These are phyloP conservation scores for Syrmaticus mikado DNA, from an alignment of 2,113 vertebrate genomes.

Conservation along the genomic window DNA sequence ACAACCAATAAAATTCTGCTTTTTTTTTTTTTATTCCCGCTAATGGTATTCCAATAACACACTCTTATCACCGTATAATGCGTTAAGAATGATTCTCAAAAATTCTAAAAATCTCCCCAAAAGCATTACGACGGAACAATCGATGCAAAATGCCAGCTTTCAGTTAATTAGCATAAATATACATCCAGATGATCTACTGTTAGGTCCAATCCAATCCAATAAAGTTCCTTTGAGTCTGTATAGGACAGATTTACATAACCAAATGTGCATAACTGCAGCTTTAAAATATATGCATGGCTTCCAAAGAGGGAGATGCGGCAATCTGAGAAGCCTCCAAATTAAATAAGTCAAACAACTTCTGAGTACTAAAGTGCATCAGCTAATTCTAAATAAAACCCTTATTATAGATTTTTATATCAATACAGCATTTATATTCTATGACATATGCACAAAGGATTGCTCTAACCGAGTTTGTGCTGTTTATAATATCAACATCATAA, in stretches of 20 bases:
- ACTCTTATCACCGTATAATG: slow-evolving; percentile 79
- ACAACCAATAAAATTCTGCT: slow-evolving; percentile 87
- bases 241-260: slow-evolving; percentile 80
- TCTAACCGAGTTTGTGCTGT: slow-evolving; percentile 77
- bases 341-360: slow-evolving; percentile 81
- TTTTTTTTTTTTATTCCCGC: slow-evolving; percentile 64
- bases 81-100: slow-evolving; percentile 76
- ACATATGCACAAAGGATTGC: slow-evolving; percentile 75
- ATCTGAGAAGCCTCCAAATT: slow-evolving; percentile 77
- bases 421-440: slow-evolving; percentile 75
- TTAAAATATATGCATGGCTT: slow-evolving; percentile 79
- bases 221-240: slow-evolving; percentile 77
- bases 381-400: slow-evolving; percentile 84
- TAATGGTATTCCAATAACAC: slow-evolving; percentile 84
- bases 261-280: slow-evolving; percentile 77
- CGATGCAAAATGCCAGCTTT: slow-evolving; percentile 74
- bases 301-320: slow-evolving; percentile 70
- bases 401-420: slow-evolving; percentile 78
- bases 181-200: slow-evolving; percentile 71
- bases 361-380: slow-evolving; percentile 77
- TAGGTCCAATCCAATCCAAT: slow-evolving; percentile 67
- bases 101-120: slow-evolving; percentile 75
- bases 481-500: slow-evolving; percentile 83
- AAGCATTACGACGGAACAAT: slow-evolving; percentile 62
- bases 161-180: slow-evolving; percentile 80